Evolutionary conservation across 2,113 vertebrate genomes (phyloP).

Genomic region (Prunella fulvescens): DNA sequence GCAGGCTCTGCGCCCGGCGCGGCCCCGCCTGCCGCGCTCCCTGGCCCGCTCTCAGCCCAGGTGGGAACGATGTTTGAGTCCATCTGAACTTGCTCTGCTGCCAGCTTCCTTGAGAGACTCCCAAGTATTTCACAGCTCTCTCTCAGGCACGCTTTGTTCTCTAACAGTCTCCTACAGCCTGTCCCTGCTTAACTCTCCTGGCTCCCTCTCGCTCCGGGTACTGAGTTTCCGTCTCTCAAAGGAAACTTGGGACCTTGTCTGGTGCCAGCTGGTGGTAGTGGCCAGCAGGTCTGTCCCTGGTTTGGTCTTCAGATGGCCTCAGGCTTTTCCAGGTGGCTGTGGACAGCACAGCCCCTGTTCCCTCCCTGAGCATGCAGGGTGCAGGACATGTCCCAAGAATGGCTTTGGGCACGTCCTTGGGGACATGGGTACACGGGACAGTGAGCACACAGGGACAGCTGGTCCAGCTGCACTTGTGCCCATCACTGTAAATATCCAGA

Average conservation of each 20-base stretch:
- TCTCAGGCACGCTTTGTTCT: constrained; percentile 23
- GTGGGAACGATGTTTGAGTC: constrained; percentile 33
- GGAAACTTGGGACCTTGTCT: not conserved
- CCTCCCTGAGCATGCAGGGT: fast-evolving
- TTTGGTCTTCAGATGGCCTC: not conserved
- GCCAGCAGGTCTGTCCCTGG: not conserved
- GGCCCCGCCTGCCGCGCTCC: not conserved
- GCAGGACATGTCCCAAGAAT: fast-evolving
- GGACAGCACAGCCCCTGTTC: not conserved
- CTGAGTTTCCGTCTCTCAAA: not conserved
- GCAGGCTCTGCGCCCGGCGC: not conserved
- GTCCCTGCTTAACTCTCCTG: not conserved
- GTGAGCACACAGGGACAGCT: not conserved
- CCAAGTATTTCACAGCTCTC: constrained; percentile 12
- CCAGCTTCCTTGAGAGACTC: constrained; percentile 29
- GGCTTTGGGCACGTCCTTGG: not conserved
- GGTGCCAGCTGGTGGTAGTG: fast-evolving
- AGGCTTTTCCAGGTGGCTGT: not conserved
- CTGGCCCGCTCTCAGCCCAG: constrained; percentile 5
- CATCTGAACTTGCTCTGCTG: not conserved
- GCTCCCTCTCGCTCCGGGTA: not conserved
- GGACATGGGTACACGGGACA: fast-evolving
- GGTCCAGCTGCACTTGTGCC: not conserved
- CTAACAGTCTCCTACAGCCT: not conserved
- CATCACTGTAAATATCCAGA: not conserved